A percentile compares a stretch with the other conserved stretches of the same genome.
Evolutionary conservation across 35 echinoderm and acorn worm species (phyloP).

Genomic region (Anneissia japonica): DNA sequence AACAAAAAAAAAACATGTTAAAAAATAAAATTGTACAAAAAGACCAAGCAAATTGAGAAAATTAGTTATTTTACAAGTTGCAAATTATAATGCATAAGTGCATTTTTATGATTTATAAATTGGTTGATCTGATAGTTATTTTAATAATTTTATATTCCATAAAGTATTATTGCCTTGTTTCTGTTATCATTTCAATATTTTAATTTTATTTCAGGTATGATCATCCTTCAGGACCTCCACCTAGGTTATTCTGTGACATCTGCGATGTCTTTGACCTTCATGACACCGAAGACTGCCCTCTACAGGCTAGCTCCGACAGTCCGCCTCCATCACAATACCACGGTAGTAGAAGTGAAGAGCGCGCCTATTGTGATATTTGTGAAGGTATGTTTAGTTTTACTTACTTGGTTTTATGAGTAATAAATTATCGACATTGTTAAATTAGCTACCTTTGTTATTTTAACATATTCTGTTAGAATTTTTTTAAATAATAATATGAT

Average conservation of each 20-base stretch:
- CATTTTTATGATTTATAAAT: no score
- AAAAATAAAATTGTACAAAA: no score
- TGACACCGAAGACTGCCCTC: conserved; percentile 97
- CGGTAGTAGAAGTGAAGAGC: conserved; percentile 59
- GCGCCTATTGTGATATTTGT: conserved; percentile 89
- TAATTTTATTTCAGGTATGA: conserved; percentile 16
- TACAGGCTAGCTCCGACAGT: conserved; percentile 92
- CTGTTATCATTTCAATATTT: not conserved
- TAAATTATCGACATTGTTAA: not conserved
- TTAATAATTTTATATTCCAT: no score
- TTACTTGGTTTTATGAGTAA: not conserved
- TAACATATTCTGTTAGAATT: no score
- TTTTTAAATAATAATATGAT: no score
- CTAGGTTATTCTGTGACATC: conserved; percentile 95
- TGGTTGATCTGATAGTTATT: no score
- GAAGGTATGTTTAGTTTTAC: conserved; percentile 50
- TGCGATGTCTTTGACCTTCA: conserved; percentile 98
- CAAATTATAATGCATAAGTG: no score
- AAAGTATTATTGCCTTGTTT: no score
- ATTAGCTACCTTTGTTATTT: not conserved
- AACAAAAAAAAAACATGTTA: no score
- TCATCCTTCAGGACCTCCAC: conserved; percentile 61
- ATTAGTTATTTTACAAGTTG: no score
- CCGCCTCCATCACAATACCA: conserved; percentile 88
- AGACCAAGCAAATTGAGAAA: no score